A percentile compares a stretch with the other conserved stretches of the same genome.
Evolutionary conservation across 1,140 invertebrate genomes (phyloP).

Genomic region (Subanguina moxae): DNA sequence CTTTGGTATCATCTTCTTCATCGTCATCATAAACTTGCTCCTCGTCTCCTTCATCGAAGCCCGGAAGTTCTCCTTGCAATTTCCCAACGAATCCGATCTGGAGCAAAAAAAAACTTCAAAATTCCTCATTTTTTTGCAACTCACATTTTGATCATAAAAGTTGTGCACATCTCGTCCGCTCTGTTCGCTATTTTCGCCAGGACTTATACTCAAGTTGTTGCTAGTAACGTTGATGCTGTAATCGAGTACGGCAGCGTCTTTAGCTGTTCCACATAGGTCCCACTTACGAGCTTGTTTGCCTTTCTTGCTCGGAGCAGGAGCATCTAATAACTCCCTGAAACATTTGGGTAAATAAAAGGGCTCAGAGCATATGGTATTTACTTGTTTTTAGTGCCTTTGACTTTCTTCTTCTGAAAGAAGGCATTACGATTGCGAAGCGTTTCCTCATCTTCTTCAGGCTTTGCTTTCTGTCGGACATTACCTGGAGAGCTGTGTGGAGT

Average conservation of each 20-base stretch:
- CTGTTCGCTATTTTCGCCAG: background rate
- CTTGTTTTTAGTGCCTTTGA: constrained; percentile 39
- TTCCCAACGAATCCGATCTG: constrained; percentile 49
- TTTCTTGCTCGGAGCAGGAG: constrained; percentile 60
- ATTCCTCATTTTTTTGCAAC: no score
- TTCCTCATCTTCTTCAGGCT: constrained; percentile 54
- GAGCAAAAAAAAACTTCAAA: no score
- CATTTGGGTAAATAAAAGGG: background rate
- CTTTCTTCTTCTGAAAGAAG: constrained; percentile 52
- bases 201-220: background rate
- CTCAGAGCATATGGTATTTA: constrained; percentile 55
- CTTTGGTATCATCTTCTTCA: constrained; percentile 34
- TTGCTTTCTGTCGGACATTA: background rate
- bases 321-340: constrained; percentile 10
- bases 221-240: constrained; percentile 64
- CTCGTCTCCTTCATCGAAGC: constrained; percentile 36
- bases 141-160: constrained; percentile 40
- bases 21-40: constrained; percentile 21
- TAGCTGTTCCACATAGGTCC: constrained; percentile 75
- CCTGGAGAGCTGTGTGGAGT: constrained; percentile 26
- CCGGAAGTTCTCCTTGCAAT: constrained; percentile 46
- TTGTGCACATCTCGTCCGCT: background rate
- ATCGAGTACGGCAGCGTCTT: constrained; percentile 77
- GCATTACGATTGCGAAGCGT: constrained; percentile 57
- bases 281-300: constrained; percentile 83